Base-by-base conservation (phyloP, 2,888 invertebrate genomes). In the Tiphia femorata region DNA sequence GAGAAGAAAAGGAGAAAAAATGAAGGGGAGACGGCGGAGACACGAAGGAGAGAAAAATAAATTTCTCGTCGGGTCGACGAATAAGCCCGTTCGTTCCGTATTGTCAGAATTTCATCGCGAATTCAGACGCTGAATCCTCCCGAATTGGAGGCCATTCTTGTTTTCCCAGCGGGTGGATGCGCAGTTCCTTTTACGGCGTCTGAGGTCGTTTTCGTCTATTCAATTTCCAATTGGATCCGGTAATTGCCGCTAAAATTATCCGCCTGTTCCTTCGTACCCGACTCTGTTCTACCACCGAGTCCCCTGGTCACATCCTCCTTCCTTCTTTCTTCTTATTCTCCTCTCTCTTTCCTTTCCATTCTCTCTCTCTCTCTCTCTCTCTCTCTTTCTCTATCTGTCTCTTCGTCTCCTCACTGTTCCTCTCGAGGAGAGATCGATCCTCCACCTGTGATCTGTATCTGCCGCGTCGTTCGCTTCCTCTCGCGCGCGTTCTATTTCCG, bases 161-260 rank as follows among this genome's bases (percentile, higher is more conserved):
- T 60, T 55, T 60, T 49, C 62, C 49, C 40, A 37, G n/a, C n/a
- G n/a, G n/a, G n/a, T 25, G 35, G 25, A 29, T 20, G 27, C 50
- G 59, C 50, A 49, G 59, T 48, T 54, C 44, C 61, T 59, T 61
- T 61, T 61, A 62, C 60, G 52, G 30, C 56, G 52, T 47, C 57
- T 53, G 43, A 61, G 61, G 57, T 72, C 73, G 70, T 75, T 74
- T 72, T 67, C 73, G 69, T 69, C 75, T 62, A 76, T 76, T 76
- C 75, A 76, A 71, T 70, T 70, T 67, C 73, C 73, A 67, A 74
- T 74, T 73, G 75, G 75, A 76, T 72, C 67, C 70, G 67, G 74
- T 75, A 75, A 76, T 75, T 76, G 74, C 72, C 50, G 72, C 69
- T 72, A 75, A 74, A 73, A 76, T 76, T 74, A 3, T 41, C 16